Evolutionary conservation across 2,888 invertebrate genomes (phyloP), one percentile per base, ranked within the genome.

Genomic region (Lithophane ornitopus): DNA sequence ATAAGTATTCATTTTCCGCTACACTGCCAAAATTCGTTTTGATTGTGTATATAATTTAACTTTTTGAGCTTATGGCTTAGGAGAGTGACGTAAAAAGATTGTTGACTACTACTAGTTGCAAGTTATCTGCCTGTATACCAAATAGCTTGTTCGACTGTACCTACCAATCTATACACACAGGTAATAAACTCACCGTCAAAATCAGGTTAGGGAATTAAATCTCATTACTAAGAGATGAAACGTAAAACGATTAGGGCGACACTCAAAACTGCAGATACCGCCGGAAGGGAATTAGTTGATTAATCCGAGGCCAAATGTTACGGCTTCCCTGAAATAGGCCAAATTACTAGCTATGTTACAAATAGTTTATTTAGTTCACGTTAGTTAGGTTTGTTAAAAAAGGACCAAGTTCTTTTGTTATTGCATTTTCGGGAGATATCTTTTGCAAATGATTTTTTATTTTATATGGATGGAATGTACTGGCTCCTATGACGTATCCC

Each of bases 321-420:
- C 14, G 91, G 92, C 89, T 91, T 91, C 91, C 72, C 59, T 83
- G 80, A 89, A 88, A 90, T 85, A 87, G 90, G 89, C 86, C 87
- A 89, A 86, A 87, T 85, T 82, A 41, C 80, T 77, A 59, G 11
- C 69, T 66, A 44, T 22, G 46, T 69, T 44, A 65, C 39, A 39
- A 34, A 39, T n/a, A 54, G 46, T 80, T 28, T 80, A 39, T 54
- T 16, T 66, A n/a, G 39, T 41, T 26, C 46, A 80, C 28, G 54
- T 54, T 34, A 0, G 46, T 49, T 77, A 49, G 49, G 7, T 41
- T 39, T 22, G 46, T 39, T 26, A 12, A 54, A 54, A 70, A 0
- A 0, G 14, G 19, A 14, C 16, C 4, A 28, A 46, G 44, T 7
- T 14, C 12, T 54, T 14, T 56, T 56, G 56, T 52, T 52, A n/a